phyloP scores from a whole-genome alignment of 2,797 vertebrate genomes.

The Neomorphus geoffroyi region DNA sequence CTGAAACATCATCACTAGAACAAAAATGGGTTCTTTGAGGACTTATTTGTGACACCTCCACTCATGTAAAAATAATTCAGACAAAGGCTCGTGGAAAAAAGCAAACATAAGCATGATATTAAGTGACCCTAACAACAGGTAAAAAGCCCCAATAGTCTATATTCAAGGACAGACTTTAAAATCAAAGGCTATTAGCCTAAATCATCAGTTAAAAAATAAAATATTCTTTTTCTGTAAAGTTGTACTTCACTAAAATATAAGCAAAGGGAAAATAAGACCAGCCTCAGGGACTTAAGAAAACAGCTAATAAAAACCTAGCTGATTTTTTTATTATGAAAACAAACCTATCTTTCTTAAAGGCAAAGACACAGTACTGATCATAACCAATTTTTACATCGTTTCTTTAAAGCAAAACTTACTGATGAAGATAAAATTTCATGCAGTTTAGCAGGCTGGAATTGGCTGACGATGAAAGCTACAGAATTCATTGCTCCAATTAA shows the following conservation, averaged over 20 bases:
- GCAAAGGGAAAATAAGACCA: not conserved
- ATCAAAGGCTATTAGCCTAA: not conserved
- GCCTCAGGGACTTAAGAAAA: slow-evolving; percentile 17
- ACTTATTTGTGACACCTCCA: not conserved
- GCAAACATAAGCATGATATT: not conserved
- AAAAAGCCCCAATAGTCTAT: not conserved
- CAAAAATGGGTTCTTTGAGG: not conserved
- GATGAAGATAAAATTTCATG: slow-evolving; percentile 45
- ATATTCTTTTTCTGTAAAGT: not conserved
- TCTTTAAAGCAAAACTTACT: slow-evolving; percentile 31
- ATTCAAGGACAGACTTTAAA: not conserved
- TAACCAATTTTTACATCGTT: slow-evolving; percentile 27
- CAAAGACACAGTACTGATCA: not conserved
- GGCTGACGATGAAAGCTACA: not conserved
- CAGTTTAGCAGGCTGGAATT: not conserved
- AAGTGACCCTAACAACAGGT: not conserved
- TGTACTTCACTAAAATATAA: not conserved
- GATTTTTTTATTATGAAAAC: slow-evolving; percentile 9
- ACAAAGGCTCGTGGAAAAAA: not conserved
- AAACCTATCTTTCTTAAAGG: slow-evolving; percentile 33
- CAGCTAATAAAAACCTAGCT: slow-evolving; percentile 44
- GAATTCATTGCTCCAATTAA: slow-evolving; percentile 39
- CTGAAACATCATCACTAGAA: not conserved
- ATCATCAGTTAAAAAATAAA: not conserved
- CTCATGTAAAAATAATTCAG: not conserved